Percentiles rank a stretch among this genome's conserved stretches.
Conservation (phyloP, 2,888 invertebrate species). For the Hydropsyche betteni region DNA sequence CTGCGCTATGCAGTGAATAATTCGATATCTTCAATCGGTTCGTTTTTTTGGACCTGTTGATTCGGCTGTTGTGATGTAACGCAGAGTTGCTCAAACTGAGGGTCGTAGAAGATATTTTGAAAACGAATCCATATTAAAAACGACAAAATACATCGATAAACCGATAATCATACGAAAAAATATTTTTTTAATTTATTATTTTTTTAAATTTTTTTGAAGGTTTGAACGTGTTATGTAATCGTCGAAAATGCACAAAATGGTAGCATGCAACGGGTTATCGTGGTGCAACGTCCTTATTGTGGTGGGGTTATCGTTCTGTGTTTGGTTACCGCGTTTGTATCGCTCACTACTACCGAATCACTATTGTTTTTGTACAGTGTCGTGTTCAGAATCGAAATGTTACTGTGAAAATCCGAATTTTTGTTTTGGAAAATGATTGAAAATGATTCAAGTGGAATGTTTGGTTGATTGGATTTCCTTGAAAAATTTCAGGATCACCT, state of each 20-base stretch:
- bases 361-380: not conserved
- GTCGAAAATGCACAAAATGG: not conserved
- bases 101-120: too few species aligned
- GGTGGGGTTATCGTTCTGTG: constrained; percentile 5
- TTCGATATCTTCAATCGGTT: too few species aligned
- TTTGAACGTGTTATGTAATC: not conserved
- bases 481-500: constrained; percentile 46
- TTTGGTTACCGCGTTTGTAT: not conserved
- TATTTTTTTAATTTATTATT: too few species aligned
- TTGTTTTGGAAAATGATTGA: not conserved
- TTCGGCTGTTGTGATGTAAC: too few species aligned
- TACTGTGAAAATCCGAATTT: not conserved
- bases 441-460: not conserved
- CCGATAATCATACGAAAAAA: too few species aligned
- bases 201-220: too few species aligned
- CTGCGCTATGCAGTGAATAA: too few species aligned
- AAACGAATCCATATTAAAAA: too few species aligned
- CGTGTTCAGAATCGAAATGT: not conserved
- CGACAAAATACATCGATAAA: too few species aligned
- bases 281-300: constrained; percentile 16
- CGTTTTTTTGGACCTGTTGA: too few species aligned
- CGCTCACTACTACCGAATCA: not conserved
- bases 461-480: not conserved
- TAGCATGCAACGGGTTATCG: constrained; percentile 6
- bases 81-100: too few species aligned